phyloP scores from a whole-genome alignment of 2,888 invertebrate species.

The Athalia rosae region DNA sequence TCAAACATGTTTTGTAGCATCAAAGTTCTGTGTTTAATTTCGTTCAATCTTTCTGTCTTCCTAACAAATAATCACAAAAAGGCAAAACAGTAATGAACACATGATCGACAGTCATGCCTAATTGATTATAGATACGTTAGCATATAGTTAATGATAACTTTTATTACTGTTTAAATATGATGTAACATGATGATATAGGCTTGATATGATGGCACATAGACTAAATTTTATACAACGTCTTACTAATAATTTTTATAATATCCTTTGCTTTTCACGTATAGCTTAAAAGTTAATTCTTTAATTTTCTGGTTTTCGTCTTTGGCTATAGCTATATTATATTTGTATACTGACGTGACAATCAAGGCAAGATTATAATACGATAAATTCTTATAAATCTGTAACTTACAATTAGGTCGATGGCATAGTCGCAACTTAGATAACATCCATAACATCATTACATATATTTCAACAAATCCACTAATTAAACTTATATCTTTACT shows the following conservation, averaged over 20 bases:
- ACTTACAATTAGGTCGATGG: conserved; percentile 25
- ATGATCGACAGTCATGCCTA: conserved; percentile 57
- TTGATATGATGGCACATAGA: conserved; percentile 71
- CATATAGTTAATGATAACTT: conserved; percentile 58
- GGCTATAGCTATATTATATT: conserved; percentile 25
- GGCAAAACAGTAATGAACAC: conserved; percentile 48
- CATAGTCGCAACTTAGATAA: conserved; percentile 27
- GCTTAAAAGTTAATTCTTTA: conserved; percentile 14
- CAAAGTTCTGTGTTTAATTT: conserved; percentile 24
- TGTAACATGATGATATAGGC: conserved; percentile 72
- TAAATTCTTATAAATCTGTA: conserved; percentile 30
- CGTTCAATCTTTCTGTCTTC: conserved; percentile 27
- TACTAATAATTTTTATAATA: conserved; percentile 36
- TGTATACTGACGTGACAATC: conserved; percentile 41
- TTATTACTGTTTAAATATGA: conserved; percentile 59
- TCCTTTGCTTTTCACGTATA: conserved; percentile 23
- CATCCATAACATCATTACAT: background rate
- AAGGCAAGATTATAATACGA: conserved; percentile 40
- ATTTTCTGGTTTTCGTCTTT: background rate
- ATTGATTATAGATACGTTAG: conserved; percentile 69
- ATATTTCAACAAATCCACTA: no score
- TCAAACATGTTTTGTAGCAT: conserved; percentile 30
- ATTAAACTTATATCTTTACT: no score
- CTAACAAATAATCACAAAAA: conserved; percentile 32
- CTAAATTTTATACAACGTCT: conserved; percentile 50